Percentiles rank a stretch among this genome's conserved stretches.
Evolutionary conservation across 2,113 vertebrate genomes (phyloP).

Genomic region (Apistogramma diplotaenia): DNA sequence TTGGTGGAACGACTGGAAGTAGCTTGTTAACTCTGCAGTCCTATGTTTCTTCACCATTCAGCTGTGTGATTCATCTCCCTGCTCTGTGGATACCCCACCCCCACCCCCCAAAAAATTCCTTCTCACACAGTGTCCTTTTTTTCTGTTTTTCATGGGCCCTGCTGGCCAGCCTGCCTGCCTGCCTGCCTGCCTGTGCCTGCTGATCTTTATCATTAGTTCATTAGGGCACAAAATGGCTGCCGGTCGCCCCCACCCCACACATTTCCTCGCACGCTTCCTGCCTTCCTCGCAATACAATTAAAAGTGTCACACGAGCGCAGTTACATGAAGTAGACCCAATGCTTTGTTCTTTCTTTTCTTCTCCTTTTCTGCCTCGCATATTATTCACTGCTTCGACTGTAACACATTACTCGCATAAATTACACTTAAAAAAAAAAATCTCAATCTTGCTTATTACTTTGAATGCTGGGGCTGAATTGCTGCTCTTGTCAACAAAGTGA

Average conservation of each 20-base stretch:
- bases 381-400: background rate
- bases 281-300: background rate
- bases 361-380: background rate
- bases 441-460: conserved; percentile 21
- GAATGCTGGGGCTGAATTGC: conserved; percentile 32
- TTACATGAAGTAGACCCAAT: background rate
- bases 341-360: background rate
- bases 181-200: background rate
- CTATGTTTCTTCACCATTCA: conserved; percentile 14
- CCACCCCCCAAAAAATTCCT: background rate
- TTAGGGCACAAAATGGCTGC: conserved; percentile 65
- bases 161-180: background rate
- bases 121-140: conserved; percentile 13
- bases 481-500: conserved; percentile 55
- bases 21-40: conserved; percentile 70
- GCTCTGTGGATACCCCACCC: background rate
- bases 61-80: conserved; percentile 49
- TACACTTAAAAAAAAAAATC: background rate
- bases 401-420: conserved; percentile 5
- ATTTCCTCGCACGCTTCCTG: conserved; percentile 16
- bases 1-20: conserved; percentile 62
- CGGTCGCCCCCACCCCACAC: background rate
- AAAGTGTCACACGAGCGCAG: background rate
- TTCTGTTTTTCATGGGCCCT: background rate
- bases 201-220: conserved; percentile 50